These are phyloP conservation scores for Halocaridina rubra DNA, from an alignment of 2,888 invertebrate species.

Conservation along the genomic window DNA sequence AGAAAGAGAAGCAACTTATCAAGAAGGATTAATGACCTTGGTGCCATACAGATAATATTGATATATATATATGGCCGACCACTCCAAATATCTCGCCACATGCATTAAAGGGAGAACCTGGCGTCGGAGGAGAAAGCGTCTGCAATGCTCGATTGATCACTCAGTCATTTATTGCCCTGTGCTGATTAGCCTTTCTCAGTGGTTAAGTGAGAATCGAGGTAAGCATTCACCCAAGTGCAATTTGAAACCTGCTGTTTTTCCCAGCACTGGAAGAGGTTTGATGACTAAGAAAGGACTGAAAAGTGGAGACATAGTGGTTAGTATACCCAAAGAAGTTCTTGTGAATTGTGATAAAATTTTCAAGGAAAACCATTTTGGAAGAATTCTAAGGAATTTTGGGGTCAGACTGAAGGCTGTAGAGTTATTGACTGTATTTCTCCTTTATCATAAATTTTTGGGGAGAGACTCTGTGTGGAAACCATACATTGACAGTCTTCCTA, in stretches of 20 bases:
- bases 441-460: slow-evolving; percentile 76
- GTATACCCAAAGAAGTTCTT: slow-evolving; percentile 72
- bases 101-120: slow-evolving; percentile 40
- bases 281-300: slow-evolving; percentile 74
- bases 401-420: slow-evolving; percentile 75
- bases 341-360: slow-evolving; percentile 68
- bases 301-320: slow-evolving; percentile 73
- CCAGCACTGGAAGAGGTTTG: slow-evolving; percentile 80
- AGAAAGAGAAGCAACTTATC: no score
- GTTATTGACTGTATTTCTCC: slow-evolving; percentile 79
- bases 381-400: background rate
- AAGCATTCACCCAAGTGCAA: slow-evolving; percentile 68
- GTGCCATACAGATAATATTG: no score
- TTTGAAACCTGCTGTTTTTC: slow-evolving; percentile 74
- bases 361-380: background rate
- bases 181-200: slow-evolving; percentile 30
- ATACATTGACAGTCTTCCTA: slow-evolving; percentile 80
- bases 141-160: background rate
- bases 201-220: slow-evolving; percentile 25
- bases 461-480: slow-evolving; percentile 73
- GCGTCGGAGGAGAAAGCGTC: slow-evolving; percentile 27
- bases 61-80: no score
- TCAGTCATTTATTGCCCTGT: background rate
- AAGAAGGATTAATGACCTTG: no score
- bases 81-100: no score